phyloP scores from a whole-genome alignment of 2,797 vertebrate species.

The Eleutherodactylus coqui region DNA sequence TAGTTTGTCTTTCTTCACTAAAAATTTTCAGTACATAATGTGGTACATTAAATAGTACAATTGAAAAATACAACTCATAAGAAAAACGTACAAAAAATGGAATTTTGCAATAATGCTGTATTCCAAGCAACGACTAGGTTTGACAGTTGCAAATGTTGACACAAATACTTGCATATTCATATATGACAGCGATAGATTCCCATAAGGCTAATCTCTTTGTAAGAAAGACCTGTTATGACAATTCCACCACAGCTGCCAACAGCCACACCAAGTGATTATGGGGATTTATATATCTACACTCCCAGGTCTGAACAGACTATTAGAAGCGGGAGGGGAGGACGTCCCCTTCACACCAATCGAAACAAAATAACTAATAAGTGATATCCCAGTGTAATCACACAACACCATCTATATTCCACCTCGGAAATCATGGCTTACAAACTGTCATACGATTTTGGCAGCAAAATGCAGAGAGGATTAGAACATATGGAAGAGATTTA shows the following conservation, averaged over 20 bases:
- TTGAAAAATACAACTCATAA: too few relatives aligned
- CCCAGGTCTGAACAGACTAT: conserved; percentile 41
- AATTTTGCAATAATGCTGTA: not conserved
- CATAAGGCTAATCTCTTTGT: conserved; percentile 48
- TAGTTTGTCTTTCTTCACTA: too few relatives aligned
- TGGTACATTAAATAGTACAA: too few relatives aligned
- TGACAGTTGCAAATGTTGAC: not conserved
- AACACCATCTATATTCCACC: not conserved
- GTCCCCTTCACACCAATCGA: not conserved
- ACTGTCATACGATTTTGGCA: conserved; percentile 25
- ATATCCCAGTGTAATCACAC: conserved; percentile 24
- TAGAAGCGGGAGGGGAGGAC: not conserved
- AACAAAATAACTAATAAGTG: conserved; percentile 35
- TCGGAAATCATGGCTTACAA: conserved; percentile 16
- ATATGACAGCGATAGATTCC: conserved; percentile 20
- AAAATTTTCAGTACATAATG: too few relatives aligned
- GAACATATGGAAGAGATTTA: conserved; percentile 31
- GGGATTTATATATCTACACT: conserved; percentile 50
- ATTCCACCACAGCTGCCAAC: conserved; percentile 53
- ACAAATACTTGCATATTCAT: conserved; percentile 39
- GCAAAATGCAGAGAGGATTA: conserved; percentile 3
- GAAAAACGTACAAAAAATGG: not conserved
- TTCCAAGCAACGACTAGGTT: not conserved
- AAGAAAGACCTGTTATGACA: conserved; percentile 50
- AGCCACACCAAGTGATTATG: conserved; percentile 57